phyloP scores from a whole-genome alignment of 1,140 invertebrate species.

The Meloidogyne chitwoodi region DNA sequence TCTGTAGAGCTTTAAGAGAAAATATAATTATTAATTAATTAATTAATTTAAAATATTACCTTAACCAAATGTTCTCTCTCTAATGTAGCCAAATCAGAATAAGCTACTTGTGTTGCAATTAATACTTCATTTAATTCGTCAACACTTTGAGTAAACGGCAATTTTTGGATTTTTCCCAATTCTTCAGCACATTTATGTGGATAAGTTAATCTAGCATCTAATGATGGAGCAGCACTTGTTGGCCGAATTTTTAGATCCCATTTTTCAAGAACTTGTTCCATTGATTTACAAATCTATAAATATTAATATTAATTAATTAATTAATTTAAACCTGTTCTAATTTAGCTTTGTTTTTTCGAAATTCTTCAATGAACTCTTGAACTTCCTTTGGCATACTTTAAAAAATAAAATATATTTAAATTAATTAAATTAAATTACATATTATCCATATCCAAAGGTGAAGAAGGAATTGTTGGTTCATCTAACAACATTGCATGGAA shows the following conservation, averaged over 20 bases:
- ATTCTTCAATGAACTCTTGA: not conserved
- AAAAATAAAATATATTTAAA: not conserved
- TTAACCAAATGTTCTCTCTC: not conserved
- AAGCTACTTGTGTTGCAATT: not conserved
- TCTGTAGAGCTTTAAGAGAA: not conserved
- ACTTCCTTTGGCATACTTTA: not conserved
- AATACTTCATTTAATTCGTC: not conserved
- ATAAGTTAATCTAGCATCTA: not conserved
- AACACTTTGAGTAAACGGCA: not conserved
- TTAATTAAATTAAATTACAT: not conserved
- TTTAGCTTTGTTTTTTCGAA: not conserved
- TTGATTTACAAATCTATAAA: not conserved
- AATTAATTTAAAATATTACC: not conserved
- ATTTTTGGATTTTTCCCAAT: not conserved
- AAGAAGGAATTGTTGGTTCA: not conserved
- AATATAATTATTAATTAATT: not conserved
- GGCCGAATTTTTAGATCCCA: not conserved
- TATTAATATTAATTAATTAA: not conserved
- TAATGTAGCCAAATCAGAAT: not conserved
- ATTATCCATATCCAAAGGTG: not conserved
- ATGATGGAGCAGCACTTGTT: not conserved
- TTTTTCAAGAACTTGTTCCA: not conserved
- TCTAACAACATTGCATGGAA: not conserved
- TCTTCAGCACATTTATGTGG: not conserved
- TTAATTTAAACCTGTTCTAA: not conserved